phyloP scores from a whole-genome alignment of 2,797 vertebrate genomes.

The Otolemur crassicaudatus region DNA sequence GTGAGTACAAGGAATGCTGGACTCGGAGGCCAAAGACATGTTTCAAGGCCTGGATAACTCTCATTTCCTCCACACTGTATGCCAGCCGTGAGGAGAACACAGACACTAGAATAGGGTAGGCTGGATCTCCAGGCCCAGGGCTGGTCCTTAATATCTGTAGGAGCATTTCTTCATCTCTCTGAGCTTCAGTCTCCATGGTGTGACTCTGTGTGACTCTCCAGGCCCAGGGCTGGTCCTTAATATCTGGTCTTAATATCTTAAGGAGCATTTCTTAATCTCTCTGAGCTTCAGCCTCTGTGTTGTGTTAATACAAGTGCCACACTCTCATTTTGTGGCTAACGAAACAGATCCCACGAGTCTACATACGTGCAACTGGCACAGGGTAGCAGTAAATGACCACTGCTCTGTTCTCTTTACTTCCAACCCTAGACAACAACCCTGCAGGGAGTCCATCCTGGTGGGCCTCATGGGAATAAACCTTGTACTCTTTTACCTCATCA shows the following conservation, averaged over 20 bases:
- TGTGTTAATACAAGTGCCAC: rapidly evolving
- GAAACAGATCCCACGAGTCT: rapidly evolving
- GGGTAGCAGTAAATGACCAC: no score
- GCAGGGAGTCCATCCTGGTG: rapidly evolving
- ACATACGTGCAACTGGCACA: rapidly evolving
- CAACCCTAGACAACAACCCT: rapidly evolving
- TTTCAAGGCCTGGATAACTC: not conserved
- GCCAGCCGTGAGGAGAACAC: not conserved
- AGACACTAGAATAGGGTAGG: no score
- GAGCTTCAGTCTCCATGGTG: not conserved
- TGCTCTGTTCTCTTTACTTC: not conserved
- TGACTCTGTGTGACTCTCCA: not conserved
- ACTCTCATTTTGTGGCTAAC: rapidly evolving
- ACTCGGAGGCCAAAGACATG: not conserved
- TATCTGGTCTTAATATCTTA: rapidly evolving
- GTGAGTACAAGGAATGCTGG: not conserved
- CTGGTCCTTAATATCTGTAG: rapidly evolving
- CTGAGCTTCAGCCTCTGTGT: not conserved
- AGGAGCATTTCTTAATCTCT: not conserved
- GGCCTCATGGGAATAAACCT: not conserved
- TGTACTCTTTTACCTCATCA: not conserved
- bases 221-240: no score
- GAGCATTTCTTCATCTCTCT: not conserved
- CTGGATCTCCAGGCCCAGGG: not conserved
- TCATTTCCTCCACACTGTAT: not conserved